Conservation (phyloP, 1,140 invertebrate species). For the Pseudachorutes palmiensis region DNA sequence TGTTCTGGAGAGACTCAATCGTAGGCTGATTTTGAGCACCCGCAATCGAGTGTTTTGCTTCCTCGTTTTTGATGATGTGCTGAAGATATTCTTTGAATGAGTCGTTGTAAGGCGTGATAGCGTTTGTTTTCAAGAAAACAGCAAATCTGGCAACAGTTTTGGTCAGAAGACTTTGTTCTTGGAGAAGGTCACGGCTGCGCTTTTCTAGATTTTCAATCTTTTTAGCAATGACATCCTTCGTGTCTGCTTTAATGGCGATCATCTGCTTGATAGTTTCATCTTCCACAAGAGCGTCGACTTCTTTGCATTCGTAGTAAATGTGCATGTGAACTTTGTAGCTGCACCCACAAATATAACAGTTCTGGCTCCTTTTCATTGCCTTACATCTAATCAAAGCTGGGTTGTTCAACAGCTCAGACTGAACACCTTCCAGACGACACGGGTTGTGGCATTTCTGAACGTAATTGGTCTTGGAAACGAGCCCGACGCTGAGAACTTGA, state of each 20-base stretch:
- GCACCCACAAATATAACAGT: not conserved
- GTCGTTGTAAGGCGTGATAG: slow-evolving; percentile 32
- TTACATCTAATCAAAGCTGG: not conserved
- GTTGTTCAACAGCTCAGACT: not conserved
- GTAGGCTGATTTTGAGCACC: too few relatives aligned
- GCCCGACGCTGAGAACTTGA: not conserved
- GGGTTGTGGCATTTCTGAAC: not conserved
- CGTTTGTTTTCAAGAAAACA: slow-evolving; percentile 26
- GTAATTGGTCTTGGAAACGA: not conserved
- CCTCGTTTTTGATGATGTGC: slow-evolving; percentile 20
- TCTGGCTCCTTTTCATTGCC: not conserved
- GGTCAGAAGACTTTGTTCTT: slow-evolving; percentile 4
- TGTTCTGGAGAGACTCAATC: too few relatives aligned
- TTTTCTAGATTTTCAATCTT: not conserved
- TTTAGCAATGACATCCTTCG: not conserved
- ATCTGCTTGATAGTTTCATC: not conserved
- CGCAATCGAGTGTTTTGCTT: too few relatives aligned
- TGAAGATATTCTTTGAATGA: slow-evolving; percentile 20
- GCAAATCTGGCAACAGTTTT: slow-evolving; percentile 15
- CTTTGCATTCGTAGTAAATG: not conserved
- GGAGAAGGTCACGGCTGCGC: not conserved
- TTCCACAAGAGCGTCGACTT: not conserved
- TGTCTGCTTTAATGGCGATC: not conserved
- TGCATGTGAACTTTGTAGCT: not conserved
- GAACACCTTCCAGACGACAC: not conserved